Evolutionary conservation across 2,113 vertebrate genomes (phyloP).

Genomic region (Numenius arquata): DNA sequence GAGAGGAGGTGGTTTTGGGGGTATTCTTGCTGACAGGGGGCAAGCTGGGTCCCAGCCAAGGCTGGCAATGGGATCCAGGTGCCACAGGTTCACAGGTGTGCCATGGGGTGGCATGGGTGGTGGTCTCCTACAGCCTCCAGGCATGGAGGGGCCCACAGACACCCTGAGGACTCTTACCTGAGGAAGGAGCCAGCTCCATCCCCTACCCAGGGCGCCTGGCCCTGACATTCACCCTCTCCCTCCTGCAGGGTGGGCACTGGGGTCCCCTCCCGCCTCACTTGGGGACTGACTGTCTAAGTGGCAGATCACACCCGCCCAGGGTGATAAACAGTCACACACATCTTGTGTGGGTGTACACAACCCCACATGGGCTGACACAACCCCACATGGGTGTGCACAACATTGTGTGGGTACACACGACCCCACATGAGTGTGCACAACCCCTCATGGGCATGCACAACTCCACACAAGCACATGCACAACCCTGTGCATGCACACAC

Average conservation of each 20-base stretch:
- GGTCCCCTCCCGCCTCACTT: background rate
- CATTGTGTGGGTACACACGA: too few species aligned
- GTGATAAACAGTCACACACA: background rate
- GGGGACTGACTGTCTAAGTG: background rate
- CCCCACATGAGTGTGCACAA: rapidly evolving
- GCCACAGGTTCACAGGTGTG: background rate
- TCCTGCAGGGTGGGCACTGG: rapidly evolving
- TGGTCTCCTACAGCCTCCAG: background rate
- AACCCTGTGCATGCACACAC: background rate
- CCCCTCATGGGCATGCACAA: rapidly evolving
- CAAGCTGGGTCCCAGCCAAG: background rate
- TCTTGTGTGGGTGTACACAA: background rate
- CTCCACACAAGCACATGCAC: background rate
- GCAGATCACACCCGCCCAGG: background rate
- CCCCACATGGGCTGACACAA: background rate
- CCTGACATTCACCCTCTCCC: background rate
- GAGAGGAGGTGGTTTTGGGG: background rate
- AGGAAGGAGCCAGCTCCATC: background rate
- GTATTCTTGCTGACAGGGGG: background rate
- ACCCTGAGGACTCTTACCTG: background rate
- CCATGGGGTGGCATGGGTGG: background rate
- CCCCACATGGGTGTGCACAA: background rate
- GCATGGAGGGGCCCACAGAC: background rate
- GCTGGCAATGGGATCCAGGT: background rate
- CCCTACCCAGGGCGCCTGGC: too few species aligned